Percentiles rank a stretch among this genome's conserved stretches.
These are phyloP conservation scores for Erpobdella octoculata DNA, from an alignment of 2,888 invertebrate species.

Conservation along the genomic window DNA sequence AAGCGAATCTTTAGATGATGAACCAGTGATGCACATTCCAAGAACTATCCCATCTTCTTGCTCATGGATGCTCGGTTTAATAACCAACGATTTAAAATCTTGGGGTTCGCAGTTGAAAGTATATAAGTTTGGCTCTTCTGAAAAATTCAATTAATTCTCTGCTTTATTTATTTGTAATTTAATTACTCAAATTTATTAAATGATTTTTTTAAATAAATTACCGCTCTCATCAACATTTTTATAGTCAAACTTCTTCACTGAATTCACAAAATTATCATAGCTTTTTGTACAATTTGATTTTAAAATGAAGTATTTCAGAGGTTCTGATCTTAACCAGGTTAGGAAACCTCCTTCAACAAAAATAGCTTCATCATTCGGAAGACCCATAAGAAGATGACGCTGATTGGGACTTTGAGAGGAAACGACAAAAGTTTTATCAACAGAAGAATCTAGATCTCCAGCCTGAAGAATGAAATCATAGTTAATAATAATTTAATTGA, in stretches of 20 bases:
- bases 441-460: constrained; percentile 63
- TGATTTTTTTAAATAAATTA: neutral
- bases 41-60: constrained; percentile 84
- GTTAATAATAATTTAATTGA: neutral
- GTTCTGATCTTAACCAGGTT: constrained; percentile 68
- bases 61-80: constrained; percentile 70
- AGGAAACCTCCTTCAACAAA: constrained; percentile 77
- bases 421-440: constrained; percentile 85
- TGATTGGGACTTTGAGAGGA: constrained; percentile 76
- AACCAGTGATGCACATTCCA: constrained; percentile 81
- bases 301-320: constrained; percentile 75
- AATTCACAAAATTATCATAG: neutral
- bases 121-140: constrained; percentile 4
- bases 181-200: neutral
- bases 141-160: neutral
- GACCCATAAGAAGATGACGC: constrained; percentile 57
- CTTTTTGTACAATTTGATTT: constrained; percentile 57
- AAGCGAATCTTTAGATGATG: constrained; percentile 73
- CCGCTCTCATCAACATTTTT: constrained; percentile 4
- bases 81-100: constrained; percentile 39
- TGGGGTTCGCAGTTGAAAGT: constrained; percentile 31
- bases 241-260: neutral
- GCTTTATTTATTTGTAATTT: neutral
- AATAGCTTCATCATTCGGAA: constrained; percentile 60
- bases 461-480: constrained; percentile 55